Evolutionary conservation across 1,140 invertebrate species (phyloP).

Genomic region (silkworm (Bombyx mori)): ASM3026992v2 NC_085108.1:6234001-6234500

Average conservation of each 20-base stretch:
- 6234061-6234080: not conserved
- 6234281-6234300: slow-evolving; percentile 36
- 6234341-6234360: slow-evolving; percentile 38
- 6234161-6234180: slow-evolving; percentile 31
- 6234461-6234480: no score
- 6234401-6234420: no score
- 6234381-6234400: no score
- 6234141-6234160: not conserved
- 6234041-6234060: no score
- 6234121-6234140: no score
- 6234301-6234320: slow-evolving; percentile 44
- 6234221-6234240: slow-evolving; percentile 29
- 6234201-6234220: slow-evolving; percentile 39
- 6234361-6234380: not conserved
- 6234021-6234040: no score
- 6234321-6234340: slow-evolving; percentile 49
- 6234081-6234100: not conserved
- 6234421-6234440: no score
- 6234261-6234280: slow-evolving; percentile 30
- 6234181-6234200: slow-evolving; percentile 44
- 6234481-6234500: no score
- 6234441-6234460: no score
- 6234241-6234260: slow-evolving; percentile 40
- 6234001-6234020: no score
- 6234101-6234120: not conserved